Evolutionary conservation across 37 sponge, comb jelly and placozoan species (phyloP).

Genomic region (Trichoplax adhaerens): DNA sequence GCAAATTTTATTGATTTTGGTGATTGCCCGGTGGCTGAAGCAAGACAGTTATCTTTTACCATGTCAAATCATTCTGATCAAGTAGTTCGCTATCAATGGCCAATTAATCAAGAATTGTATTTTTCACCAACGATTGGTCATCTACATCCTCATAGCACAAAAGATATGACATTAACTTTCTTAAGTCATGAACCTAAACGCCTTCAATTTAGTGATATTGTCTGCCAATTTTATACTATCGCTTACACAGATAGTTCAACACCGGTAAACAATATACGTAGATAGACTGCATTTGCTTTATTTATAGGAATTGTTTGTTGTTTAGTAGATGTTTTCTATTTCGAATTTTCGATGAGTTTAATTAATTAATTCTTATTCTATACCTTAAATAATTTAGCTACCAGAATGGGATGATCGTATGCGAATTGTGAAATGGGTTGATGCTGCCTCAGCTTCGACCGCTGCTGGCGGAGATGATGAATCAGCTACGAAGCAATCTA

Average conservation of each 20-base stretch:
- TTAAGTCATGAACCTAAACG: slow-evolving; percentile 29
- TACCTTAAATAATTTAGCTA: slow-evolving; percentile 22
- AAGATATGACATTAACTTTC: slow-evolving; percentile 69
- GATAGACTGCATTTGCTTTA: neutral
- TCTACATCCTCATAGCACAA: slow-evolving; percentile 59
- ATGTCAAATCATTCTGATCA: slow-evolving; percentile 59
- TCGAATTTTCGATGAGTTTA: neutral
- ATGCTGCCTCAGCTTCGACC: slow-evolving; percentile 15
- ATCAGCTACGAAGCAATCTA: slow-evolving; percentile 3
- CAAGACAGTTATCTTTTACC: slow-evolving; percentile 61
- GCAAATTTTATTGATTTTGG: slow-evolving; percentile 70
- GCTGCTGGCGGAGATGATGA: slow-evolving; percentile 7
- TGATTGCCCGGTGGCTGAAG: slow-evolving; percentile 47
- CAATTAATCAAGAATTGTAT: slow-evolving; percentile 21
- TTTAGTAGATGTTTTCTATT: neutral
- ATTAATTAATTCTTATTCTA: neutral
- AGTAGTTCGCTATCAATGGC: slow-evolving; percentile 50
- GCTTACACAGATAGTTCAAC: slow-evolving; percentile 31
- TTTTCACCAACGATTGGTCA: slow-evolving; percentile 73
- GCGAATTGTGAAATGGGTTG: slow-evolving; percentile 74
- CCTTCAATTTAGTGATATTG: slow-evolving; percentile 15
- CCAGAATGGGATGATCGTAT: slow-evolving; percentile 92
- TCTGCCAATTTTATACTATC: slow-evolving; percentile 48
- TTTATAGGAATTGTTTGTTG: neutral
- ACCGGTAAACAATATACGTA: slow-evolving; percentile 19